Evolutionary conservation across 2,888 invertebrate species (phyloP).

Genomic region (Synergus japonicus): DNA sequence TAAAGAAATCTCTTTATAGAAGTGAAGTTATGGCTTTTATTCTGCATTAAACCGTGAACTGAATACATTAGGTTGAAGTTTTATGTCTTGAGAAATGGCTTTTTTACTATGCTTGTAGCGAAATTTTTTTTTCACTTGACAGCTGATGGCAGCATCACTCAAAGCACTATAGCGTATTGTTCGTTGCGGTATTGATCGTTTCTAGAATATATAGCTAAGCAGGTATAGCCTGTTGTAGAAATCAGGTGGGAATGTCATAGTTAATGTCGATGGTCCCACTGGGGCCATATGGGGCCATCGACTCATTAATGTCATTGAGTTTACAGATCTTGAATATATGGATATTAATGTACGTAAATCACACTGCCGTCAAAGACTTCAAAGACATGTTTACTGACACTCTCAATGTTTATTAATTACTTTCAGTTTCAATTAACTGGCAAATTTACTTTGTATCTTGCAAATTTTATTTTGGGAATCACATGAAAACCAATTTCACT

Average conservation of each 20-base stretch:
- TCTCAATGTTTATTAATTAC: background rate
- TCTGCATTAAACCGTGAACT: background rate
- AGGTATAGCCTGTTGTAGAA: constrained; percentile 49
- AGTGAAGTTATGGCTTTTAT: background rate
- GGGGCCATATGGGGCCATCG: constrained; percentile 38
- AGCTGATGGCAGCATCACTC: constrained; percentile 45
- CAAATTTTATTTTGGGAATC: background rate
- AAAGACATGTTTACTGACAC: background rate
- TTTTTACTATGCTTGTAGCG: background rate
- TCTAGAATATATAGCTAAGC: constrained; percentile 46
- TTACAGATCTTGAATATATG: constrained; percentile 15
- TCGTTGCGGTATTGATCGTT: constrained; percentile 52
- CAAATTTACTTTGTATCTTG: background rate
- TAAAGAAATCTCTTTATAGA: background rate
- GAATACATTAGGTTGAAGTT: background rate
- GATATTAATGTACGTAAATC: background rate
- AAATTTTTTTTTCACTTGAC: constrained; percentile 23
- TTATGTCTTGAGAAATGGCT: background rate
- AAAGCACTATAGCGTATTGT: constrained; percentile 50
- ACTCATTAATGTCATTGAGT: constrained; percentile 36
- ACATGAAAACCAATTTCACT: background rate
- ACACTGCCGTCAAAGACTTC: background rate
- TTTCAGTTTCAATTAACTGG: background rate
- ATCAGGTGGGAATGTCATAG: constrained; percentile 48
- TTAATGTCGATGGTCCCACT: constrained; percentile 46